Evolutionary conservation across 2,888 invertebrate genomes (phyloP).

Genomic region (Noctua comes): DNA sequence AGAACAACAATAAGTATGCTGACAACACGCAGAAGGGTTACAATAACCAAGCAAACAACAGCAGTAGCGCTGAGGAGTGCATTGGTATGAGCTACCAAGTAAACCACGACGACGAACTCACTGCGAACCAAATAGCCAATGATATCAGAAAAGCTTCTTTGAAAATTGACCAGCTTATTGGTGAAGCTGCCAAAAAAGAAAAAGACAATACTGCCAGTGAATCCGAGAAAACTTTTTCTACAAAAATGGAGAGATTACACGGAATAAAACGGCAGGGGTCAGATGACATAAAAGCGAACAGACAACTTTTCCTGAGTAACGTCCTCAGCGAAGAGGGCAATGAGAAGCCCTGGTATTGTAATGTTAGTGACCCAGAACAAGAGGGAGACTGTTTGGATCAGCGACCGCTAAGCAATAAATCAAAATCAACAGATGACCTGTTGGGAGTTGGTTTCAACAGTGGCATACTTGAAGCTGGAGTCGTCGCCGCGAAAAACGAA

Average conservation of each 20-base stretch:
- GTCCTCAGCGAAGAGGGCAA: conserved; percentile 84
- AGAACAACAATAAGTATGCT: conserved; percentile 81
- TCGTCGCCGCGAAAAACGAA: conserved; percentile 86
- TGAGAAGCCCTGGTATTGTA: conserved; percentile 89
- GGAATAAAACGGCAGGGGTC: conserved; percentile 89
- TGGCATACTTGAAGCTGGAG: conserved; percentile 79
- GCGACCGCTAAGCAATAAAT: conserved; percentile 80
- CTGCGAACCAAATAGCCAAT: conserved; percentile 89
- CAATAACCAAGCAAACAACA: conserved; percentile 82
- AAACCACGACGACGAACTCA: conserved; percentile 90
- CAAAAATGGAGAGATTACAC: conserved; percentile 90
- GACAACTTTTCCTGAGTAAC: conserved; percentile 85
- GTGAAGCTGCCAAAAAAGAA: conserved; percentile 84
- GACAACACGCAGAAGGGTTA: conserved; percentile 82
- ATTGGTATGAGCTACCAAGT: conserved; percentile 88
- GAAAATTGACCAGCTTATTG: conserved; percentile 90
- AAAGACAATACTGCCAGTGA: conserved; percentile 80
- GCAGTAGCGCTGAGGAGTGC: conserved; percentile 88
- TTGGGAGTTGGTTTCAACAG: conserved; percentile 77
- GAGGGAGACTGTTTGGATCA: conserved; percentile 84
- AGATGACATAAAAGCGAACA: conserved; percentile 87
- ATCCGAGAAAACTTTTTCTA: conserved; percentile 88
- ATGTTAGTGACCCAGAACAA: conserved; percentile 88
- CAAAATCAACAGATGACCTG: conserved; percentile 84
- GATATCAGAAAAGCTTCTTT: conserved; percentile 90